Conservation (phyloP, 2,113 vertebrate genomes). For the Excalfactoria chinensis region DNA sequence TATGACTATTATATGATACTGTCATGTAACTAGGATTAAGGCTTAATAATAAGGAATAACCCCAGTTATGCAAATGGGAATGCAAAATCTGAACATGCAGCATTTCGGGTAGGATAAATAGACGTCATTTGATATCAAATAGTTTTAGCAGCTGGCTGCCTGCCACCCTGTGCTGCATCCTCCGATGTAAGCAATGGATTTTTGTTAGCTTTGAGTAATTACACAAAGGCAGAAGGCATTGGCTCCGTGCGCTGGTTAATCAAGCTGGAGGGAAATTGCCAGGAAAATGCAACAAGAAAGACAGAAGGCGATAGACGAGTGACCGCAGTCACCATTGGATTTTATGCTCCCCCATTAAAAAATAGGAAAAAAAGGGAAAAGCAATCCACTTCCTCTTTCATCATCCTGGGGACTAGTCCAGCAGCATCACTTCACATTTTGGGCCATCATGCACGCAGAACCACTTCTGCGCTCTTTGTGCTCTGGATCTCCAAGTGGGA, state of each 20-base stretch:
- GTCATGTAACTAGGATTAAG: not conserved
- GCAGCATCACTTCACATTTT: not conserved
- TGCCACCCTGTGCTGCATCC: not conserved
- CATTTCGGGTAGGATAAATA: accelerated
- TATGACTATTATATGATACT: no score
- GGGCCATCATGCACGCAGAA: not conserved
- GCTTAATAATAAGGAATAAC: not conserved
- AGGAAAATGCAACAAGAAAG: not conserved
- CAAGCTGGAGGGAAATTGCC: not conserved
- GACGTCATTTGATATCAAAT: accelerated
- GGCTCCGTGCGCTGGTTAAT: accelerated
- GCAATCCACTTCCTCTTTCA: not conserved
- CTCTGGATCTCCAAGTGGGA: not conserved
- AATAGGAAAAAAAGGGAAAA: not conserved
- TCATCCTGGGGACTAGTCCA: not conserved
- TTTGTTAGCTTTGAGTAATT: not conserved
- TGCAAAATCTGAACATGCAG: accelerated
- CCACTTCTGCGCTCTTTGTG: not conserved
- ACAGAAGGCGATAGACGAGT: not conserved
- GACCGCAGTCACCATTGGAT: not conserved
- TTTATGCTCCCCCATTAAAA: constrained; percentile 55
- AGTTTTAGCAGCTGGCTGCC: not conserved
- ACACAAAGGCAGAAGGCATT: not conserved
- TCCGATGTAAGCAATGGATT: not conserved
- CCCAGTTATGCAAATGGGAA: no score